These are phyloP conservation scores for Papio anubis DNA, from an alignment of 2,113 vertebrate species.

Conservation along the genomic window DNA sequence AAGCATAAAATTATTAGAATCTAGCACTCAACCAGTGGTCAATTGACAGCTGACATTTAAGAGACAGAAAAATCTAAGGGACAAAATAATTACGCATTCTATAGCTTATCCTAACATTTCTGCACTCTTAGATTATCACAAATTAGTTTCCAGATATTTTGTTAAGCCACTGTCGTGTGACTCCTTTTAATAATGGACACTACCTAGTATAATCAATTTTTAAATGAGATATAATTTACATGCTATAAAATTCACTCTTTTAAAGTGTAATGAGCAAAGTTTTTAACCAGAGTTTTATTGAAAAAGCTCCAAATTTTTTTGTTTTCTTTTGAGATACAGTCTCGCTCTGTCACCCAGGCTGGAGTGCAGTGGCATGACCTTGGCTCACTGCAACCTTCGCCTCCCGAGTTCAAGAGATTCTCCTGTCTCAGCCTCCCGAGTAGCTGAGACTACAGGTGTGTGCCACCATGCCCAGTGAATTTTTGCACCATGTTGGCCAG, in stretches of 20 bases:
- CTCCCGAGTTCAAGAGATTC: no score
- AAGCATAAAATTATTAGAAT: background rate
- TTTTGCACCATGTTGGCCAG: no score
- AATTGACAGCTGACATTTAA: background rate
- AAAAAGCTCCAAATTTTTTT: background rate
- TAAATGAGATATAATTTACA: background rate
- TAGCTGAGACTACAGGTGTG: no score
- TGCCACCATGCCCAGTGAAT: no score
- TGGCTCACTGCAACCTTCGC: no score
- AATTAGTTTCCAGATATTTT: background rate
- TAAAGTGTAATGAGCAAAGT: background rate
- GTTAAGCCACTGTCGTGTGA: background rate
- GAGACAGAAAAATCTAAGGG: background rate
- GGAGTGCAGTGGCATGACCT: no score
- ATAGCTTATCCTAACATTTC: background rate
- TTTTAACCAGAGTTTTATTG: slow-evolving; percentile 35
- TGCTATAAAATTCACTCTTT: background rate
- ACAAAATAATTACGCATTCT: background rate
- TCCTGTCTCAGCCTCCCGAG: no score
- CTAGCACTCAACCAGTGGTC: background rate
- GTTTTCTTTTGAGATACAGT: no score
- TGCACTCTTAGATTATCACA: background rate
- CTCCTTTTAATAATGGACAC: background rate
- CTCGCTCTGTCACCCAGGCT: no score
- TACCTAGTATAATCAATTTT: background rate